phyloP scores from a whole-genome alignment of 2,113 vertebrate genomes.

The Tiliqua scincoides region DNA sequence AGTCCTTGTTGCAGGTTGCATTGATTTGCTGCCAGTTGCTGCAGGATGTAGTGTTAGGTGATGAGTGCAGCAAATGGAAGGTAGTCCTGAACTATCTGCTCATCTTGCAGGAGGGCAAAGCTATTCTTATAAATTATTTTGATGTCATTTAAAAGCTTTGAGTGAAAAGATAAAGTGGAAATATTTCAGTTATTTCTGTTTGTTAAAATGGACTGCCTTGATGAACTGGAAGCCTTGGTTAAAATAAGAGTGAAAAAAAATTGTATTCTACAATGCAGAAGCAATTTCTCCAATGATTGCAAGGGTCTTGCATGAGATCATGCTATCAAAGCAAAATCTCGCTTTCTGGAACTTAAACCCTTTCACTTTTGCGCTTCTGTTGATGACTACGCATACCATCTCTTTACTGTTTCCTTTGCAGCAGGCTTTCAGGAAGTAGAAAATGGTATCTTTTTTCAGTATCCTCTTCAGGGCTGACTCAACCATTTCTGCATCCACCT shows the following conservation, averaged over 20 bases:
- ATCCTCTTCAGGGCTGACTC: background rate
- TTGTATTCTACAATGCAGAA: slow-evolving; percentile 2
- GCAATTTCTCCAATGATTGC: slow-evolving; percentile 13
- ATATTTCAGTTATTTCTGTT: slow-evolving; percentile 16
- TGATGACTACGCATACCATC: background rate
- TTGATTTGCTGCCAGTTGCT: background rate
- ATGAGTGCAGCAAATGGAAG: background rate
- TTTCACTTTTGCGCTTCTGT: background rate
- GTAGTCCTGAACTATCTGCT: background rate
- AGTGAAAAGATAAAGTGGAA: background rate
- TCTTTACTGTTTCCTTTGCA: background rate
- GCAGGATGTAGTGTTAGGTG: no score
- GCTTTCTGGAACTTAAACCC: background rate
- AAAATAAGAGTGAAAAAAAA: slow-evolving; percentile 21
- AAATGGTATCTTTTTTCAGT: background rate
- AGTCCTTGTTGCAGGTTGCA: background rate
- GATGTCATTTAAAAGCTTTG: slow-evolving; percentile 13
- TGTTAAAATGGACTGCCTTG: slow-evolving; percentile 18
- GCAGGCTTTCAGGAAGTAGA: background rate
- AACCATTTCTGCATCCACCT: background rate
- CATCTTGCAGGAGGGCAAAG: background rate
- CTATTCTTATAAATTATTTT: background rate
- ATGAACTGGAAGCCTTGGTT: background rate
- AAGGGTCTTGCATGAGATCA: slow-evolving; percentile 10
- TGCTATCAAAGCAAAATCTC: background rate